Base-by-base conservation (phyloP, 1,140 invertebrate genomes). In the Ceratoteleas bidentatus region DNA sequence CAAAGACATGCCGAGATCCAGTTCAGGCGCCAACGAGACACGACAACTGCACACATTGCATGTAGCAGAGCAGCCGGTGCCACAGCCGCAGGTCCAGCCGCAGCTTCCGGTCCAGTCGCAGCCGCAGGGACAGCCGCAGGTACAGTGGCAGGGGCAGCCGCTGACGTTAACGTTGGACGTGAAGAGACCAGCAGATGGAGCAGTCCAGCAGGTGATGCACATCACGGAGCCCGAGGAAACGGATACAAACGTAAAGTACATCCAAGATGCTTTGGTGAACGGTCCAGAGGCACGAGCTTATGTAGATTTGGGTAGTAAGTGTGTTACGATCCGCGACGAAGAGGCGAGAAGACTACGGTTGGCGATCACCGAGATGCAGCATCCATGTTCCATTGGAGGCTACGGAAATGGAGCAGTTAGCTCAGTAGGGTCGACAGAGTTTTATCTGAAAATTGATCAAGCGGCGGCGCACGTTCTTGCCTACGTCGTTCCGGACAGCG, bases 261-360 rank as follows among this genome's bases (percentile, higher is more conserved):
- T 76, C 14, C 56, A 68, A n/a, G 50, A 47, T 16, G 73, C 73
- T 3, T 11, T 49, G 7, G 62, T 75, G 0, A 75, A 75, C 14
- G 47, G 14, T 2, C 43, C 58, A 34, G 36, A 66, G 10, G 36
- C 47, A 0, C 11, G 43, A 0, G 10, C 58, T 9, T 76, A 68
- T 16, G 16, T 76, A 14, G 62, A 76, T 45, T 57, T 76, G 9
- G 73, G 73, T 0, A 76, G 64, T 15, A 76, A 56, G 43, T 76
- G 64, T 13, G 61, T 54, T 8, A 61, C 56, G 5, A 53, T 76
- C 9, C 6, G 57, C 5, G 56, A 76, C 13, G 57, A 61, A 8
- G 50, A 53, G 15, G 49, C 64, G 10, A 38, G 8, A 3, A 40
- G 13, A 56, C 24, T 76, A 33, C 10, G 10, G 6, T 24, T 76